Evolutionary conservation across 2,888 invertebrate species (phyloP).

Genomic region (Ectropis crepuscularia): DNA sequence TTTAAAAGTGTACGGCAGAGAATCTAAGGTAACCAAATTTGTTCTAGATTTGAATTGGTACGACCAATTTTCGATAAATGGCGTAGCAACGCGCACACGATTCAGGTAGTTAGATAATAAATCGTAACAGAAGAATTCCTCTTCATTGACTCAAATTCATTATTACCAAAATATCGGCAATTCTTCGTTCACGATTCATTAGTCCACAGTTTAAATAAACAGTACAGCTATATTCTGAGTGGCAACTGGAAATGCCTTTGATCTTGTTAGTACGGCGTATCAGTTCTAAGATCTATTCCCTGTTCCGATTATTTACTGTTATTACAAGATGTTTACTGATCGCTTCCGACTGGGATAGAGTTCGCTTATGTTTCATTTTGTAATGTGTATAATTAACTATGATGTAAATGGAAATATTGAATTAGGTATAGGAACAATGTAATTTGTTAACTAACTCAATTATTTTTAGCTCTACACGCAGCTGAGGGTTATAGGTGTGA

Average conservation of each 20-base stretch:
- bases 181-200: background rate
- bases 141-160: too few relatives aligned
- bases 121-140: too few relatives aligned
- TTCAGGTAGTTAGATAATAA: too few relatives aligned
- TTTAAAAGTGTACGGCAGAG: too few relatives aligned
- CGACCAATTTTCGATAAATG: too few relatives aligned
- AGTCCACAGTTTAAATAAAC: background rate
- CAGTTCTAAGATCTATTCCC: background rate
- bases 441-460: too few relatives aligned
- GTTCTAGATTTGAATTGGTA: too few relatives aligned
- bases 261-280: background rate
- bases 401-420: background rate
- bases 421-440: background rate
- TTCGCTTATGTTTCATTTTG: background rate
- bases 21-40: too few relatives aligned
- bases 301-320: slow-evolving; percentile 2
- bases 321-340: slow-evolving; percentile 1
- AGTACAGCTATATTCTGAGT: background rate
- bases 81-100: too few relatives aligned
- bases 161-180: background rate
- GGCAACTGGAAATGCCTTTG: background rate
- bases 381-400: background rate
- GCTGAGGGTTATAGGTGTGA: too few relatives aligned
- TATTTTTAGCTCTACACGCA: too few relatives aligned
- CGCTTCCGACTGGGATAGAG: background rate